Base-by-base conservation (phyloP, 35 echinoderm and acorn worm species). In the Diadema setosum region DNA sequence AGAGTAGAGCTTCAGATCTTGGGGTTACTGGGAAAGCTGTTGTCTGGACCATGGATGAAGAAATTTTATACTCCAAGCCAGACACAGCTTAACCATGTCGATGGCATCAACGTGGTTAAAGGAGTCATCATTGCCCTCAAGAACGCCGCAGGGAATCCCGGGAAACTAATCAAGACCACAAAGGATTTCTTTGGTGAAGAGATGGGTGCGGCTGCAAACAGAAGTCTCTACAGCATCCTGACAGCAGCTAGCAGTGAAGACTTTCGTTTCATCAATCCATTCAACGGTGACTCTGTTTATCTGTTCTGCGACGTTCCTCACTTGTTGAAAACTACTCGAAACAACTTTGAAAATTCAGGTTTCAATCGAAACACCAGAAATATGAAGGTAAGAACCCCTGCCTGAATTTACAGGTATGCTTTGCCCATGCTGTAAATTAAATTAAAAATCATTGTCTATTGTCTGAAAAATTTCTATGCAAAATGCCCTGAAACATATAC, bases 331-430 rank as follows among this genome's bases (percentile, higher is more conserved):
- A 93, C 86, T 1, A 78, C 73, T 2, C 58, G 91, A 3, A 93
- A 93, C 40, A 93, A 92, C 85, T 83, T 48, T 26, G 85, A 93
- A 52, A 93, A 93, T 32, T 93, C 91, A 18, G 91, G 78, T 12
- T 93, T 33, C 75, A 52, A 88, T 49, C 80, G 63, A 39, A 93
- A 88, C 29, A 83, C 91, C 18, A 81, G 84, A 41, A 81, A 87
- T 40, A 45, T 93, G 57, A 60, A 18, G 58, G 58, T 61, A 61
- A 23, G 17, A 60, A 60, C n/a, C n/a, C n/a, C n/a, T n/a, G n/a
- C n/a, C n/a, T n/a, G n/a, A n/a, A n/a, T n/a, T n/a, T n/a, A n/a
- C n/a, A n/a, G n/a, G n/a, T n/a, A n/a, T n/a, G n/a, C n/a, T n/a
- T n/a, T n/a, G n/a, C n/a, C n/a, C n/a, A n/a, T n/a, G n/a, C n/a